Percentiles rank a stretch among this genome's conserved stretches.
Evolutionary conservation across 1,140 invertebrate species (phyloP).

Genomic region (Tetraneura akinire): DNA sequence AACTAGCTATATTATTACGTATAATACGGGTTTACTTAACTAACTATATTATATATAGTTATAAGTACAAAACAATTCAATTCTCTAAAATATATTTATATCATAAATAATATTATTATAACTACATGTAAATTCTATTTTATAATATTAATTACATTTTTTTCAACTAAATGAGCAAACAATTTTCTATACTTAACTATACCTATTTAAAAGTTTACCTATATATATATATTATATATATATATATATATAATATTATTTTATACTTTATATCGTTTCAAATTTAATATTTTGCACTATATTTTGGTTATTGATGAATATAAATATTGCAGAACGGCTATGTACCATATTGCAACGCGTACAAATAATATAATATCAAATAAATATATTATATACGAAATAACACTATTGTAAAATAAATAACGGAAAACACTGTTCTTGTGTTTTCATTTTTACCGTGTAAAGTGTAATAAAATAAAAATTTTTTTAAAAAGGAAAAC

Average conservation of each 20-base stretch:
- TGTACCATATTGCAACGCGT: not conserved
- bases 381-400: not conserved
- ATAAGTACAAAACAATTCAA: slow-evolving; percentile 16
- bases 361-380: too few species aligned
- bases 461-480: too few species aligned
- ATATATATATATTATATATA: too few species aligned
- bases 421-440: too few species aligned
- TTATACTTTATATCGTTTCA: not conserved
- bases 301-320: not conserved
- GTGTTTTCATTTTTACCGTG: too few species aligned
- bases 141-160: slow-evolving; percentile 6
- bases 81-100: not conserved
- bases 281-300: slow-evolving; percentile 15
- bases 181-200: slow-evolving; percentile 18
- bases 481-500: too few species aligned
- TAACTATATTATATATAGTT: not conserved
- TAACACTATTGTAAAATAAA: not conserved
- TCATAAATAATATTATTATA: not conserved
- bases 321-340: not conserved
- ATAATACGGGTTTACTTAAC: not conserved
- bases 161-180: slow-evolving; percentile 45
- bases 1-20: not conserved
- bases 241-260: too few species aligned
- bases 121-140: not conserved
- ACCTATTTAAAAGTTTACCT: too few species aligned